These are phyloP conservation scores for Conomelus anceps DNA, from an alignment of 2,888 invertebrate species.

Conservation along the genomic window DNA sequence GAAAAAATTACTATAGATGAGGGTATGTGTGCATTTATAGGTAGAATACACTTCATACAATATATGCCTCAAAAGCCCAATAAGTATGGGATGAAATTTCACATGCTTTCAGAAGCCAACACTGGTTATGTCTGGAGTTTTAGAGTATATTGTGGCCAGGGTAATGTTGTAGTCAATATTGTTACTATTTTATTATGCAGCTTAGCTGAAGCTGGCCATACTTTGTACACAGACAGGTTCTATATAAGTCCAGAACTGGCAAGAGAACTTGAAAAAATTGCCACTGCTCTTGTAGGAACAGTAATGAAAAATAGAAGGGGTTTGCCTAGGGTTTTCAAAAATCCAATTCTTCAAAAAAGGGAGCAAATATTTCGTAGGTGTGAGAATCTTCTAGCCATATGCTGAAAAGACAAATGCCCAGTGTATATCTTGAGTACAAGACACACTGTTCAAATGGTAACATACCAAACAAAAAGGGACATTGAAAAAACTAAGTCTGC, in stretches of 20 bases:
- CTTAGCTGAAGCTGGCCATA: neutral
- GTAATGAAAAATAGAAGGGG: neutral
- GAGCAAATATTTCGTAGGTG: neutral
- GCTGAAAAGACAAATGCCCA: neutral
- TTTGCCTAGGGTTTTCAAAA: neutral
- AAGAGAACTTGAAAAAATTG: neutral
- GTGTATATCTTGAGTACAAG: neutral
- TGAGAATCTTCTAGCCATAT: neutral
- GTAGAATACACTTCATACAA: neutral
- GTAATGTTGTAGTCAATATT: neutral
- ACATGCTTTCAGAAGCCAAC: neutral
- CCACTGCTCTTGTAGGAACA: neutral
- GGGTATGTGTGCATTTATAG: neutral
- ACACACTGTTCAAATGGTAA: neutral
- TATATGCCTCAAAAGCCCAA: neutral
- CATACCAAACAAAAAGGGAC: neutral
- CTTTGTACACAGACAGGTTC: neutral
- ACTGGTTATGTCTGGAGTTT: neutral
- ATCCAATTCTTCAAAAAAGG: neutral
- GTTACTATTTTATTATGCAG: neutral
- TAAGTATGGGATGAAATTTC: neutral
- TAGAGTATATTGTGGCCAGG: neutral
- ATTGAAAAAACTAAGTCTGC: neutral
- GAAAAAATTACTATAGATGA: neutral
- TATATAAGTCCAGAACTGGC: neutral